Conservation (phyloP, 1,140 invertebrate genomes). For the Leptoteleia sp. region DNA sequence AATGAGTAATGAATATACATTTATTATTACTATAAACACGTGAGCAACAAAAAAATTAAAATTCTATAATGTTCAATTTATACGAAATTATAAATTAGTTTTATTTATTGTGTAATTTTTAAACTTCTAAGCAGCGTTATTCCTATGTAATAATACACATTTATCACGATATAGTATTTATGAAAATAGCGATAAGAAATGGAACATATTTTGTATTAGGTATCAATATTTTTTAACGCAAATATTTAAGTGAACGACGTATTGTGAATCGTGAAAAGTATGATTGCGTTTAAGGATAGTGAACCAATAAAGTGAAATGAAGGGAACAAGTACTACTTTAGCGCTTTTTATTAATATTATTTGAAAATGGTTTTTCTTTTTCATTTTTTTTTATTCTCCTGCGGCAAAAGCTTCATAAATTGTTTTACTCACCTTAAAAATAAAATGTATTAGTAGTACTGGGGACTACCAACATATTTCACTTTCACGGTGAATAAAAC, state of each 20-base stretch:
- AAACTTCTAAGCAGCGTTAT: no score
- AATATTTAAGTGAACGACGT: constrained; percentile 16
- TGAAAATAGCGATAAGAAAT: constrained; percentile 33
- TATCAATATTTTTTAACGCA: constrained; percentile 43
- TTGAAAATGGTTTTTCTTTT: no score
- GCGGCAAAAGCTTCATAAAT: constrained; percentile 32
- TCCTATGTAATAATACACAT: constrained; percentile 67
- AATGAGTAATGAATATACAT: no score
- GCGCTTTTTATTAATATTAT: constrained; percentile 31
- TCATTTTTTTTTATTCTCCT: not conserved
- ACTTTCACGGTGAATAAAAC: no score
- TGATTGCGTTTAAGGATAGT: constrained; percentile 25
- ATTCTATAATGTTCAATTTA: no score
- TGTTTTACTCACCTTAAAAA: no score
- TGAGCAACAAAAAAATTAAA: no score
- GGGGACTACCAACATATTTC: no score
- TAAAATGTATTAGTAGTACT: no score
- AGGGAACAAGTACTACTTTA: constrained; percentile 1
- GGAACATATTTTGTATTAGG: constrained; percentile 61
- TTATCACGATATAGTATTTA: constrained; percentile 42
- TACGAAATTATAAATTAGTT: no score
- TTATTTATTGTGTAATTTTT: no score
- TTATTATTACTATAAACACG: no score
- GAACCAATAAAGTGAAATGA: constrained; percentile 3
- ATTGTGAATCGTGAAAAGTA: constrained; percentile 26